Evolutionary conservation across 2,113 vertebrate genomes (phyloP), one percentile per base, ranked within the genome.

Genomic region (Sinocyclocheilus anophthalmus): DNA sequence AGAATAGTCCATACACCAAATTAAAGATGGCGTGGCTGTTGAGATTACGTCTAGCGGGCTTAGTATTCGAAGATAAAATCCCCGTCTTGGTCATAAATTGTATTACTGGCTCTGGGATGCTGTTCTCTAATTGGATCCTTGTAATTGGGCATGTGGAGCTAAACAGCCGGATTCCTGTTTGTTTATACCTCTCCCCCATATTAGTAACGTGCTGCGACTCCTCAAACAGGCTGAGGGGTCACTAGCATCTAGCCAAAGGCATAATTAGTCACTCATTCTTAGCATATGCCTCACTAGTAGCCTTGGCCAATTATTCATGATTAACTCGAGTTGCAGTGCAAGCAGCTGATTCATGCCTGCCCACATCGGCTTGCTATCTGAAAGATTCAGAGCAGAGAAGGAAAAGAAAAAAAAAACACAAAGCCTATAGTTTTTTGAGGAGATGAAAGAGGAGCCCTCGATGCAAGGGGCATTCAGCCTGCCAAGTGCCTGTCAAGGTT

Each of bases 111-210:
- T 91, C 80, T 83, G 63, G 88, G 87, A 85, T 86, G 89, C 88
- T 88, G 87, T 88, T 84, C 80, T 70, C 84, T 90, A 91, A 91
- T 90, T 91, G 88, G 89, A 88, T 89, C 85, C 87, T 91, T 90
- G 84, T 85, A 91, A 91, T 89, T 90, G 87, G 89, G 81, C 55
- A 18, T 75, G 80, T 88, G 77, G 83, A 88, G 90, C 88, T 88
- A 87, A 91, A 91, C 86, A 88, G 85, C 86, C 85, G 85, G 90
- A 91, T 89, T 91, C 87, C 86, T 90, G 90, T 91, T 91, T 91
- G 90, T 91, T 90, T 91, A 85, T 89, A 90, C 86, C 86, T 87
- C 86, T 86, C 63, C 78, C 63, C 83, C 72, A 88, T 85, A 90
- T 91, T 89, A 90, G 87, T 88, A 87, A 89, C 86, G 87, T 90